Evolutionary conservation across 2,113 vertebrate genomes (phyloP).

Genomic region (Diadophis punctatus): DNA sequence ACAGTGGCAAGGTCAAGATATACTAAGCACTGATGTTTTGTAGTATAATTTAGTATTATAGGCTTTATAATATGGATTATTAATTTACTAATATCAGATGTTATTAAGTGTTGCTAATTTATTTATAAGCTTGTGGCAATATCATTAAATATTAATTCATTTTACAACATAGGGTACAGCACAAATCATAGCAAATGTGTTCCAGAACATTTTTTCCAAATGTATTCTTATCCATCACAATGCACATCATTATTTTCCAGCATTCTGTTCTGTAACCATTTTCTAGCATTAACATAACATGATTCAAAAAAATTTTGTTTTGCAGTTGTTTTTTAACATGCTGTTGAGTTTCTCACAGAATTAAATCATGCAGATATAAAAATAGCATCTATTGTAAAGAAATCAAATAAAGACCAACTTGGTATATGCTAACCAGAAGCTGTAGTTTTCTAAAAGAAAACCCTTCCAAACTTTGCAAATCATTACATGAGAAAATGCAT

Average conservation of each 20-base stretch:
- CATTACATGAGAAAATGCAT: constrained; percentile 26
- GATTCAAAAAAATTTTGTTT: constrained; percentile 42
- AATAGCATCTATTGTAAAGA: not conserved
- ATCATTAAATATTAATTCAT: constrained; percentile 9
- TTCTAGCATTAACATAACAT: constrained; percentile 22
- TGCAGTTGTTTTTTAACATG: constrained; percentile 26
- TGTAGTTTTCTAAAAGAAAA: constrained; percentile 11
- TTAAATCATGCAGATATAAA: constrained; percentile 45
- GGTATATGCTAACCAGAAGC: not conserved
- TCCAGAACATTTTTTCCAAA: not conserved
- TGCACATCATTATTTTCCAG: not conserved
- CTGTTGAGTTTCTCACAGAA: constrained; percentile 42
- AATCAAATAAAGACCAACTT: not conserved
- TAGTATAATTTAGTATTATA: not conserved
- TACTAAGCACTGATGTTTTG: not conserved
- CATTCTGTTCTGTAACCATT: not conserved
- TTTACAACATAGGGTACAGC: not conserved
- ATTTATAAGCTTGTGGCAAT: not conserved
- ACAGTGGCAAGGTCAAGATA: not conserved
- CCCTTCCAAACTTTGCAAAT: constrained; percentile 23
- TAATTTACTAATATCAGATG: not conserved
- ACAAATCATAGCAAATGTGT: not conserved
- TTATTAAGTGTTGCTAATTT: constrained; percentile 8
- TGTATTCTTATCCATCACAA: not conserved
- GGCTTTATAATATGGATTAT: not conserved